Evolutionary conservation across 2,797 vertebrate genomes (phyloP), one percentile per base, ranked within the genome.

Genomic region (Urosaurus nigricauda): DNA sequence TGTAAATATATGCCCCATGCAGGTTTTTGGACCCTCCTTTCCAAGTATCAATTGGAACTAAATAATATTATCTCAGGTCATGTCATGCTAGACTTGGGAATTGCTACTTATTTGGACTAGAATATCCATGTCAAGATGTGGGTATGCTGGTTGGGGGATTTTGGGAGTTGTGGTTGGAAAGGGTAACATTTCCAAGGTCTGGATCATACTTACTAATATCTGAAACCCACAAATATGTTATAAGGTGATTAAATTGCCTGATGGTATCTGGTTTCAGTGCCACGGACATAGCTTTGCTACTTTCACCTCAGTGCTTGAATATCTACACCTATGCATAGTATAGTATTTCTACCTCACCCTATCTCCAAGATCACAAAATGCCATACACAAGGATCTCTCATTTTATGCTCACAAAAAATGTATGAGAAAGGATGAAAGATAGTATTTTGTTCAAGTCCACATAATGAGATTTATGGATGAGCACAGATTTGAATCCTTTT

Each of bases 221-320:
- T 88, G 78, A 94, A 94, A 81, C 71, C 90, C 82, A 91, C 73
- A 88, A 91, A 43, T 32, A 43, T 32, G 87, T 90, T 95, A 92
- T 92, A 93, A 93, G 26, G 73, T 29, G 91, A 43, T 90, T 93
- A 92, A 92, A 93, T 92, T 81, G 85, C 88, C 89, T 43, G 82
- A 7, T 90, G 84, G 89, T 56, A 91, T 14, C 29, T 83, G 37
- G 5, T 47, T 65, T 82, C 21, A 65, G 58, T 65, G 24, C 40
- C 68, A 37, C 32, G 14, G 37, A 32, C 29, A 56, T 56, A 56
- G 14, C 2, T 79, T 83, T 13, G 21, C 70, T 58, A 74, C 37
- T 43, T 65, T 82, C 26, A 83, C 26, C 26, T 40, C 40, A 73
- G 8, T 70, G 14, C 11, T 65, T 51, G 56, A 17, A 51, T 51